A percentile compares a stretch with the other conserved stretches of the same genome.
phyloP scores from a whole-genome alignment of 2,113 vertebrate species.

The Chionodraco myersi region DNA sequence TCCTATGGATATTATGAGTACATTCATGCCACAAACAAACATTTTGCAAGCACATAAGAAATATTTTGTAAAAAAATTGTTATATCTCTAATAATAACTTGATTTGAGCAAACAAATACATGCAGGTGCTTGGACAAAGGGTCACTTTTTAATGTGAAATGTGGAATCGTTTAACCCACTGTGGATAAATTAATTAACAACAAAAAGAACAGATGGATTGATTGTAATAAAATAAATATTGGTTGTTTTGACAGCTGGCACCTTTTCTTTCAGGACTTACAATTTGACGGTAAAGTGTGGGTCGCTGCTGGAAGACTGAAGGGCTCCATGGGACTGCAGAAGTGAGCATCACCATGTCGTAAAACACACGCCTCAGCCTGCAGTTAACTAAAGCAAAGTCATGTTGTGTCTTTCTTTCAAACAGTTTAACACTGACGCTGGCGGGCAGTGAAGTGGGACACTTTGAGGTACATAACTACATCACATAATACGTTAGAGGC shows the following conservation, averaged over 20 bases:
- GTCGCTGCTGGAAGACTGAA: conserved; percentile 41
- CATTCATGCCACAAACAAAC: too few species aligned
- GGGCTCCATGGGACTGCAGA: conserved; percentile 58
- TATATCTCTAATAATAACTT: neutral
- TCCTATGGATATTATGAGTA: too few species aligned
- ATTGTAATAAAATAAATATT: neutral
- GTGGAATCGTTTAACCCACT: too few species aligned
- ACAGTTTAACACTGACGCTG: conserved; percentile 69
- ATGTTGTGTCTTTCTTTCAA: conserved; percentile 1
- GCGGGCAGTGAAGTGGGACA: conserved; percentile 60
- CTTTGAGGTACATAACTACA: conserved; percentile 65
- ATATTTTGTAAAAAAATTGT: neutral
- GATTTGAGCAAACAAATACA: neutral
- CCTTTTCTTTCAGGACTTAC: conserved; percentile 51
- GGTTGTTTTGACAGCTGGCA: neutral
- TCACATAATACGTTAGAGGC: neutral
- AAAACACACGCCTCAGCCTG: neutral
- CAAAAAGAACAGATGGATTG: neutral
- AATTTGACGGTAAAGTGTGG: conserved; percentile 40
- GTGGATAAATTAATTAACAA: neutral
- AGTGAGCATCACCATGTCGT: conserved; percentile 53
- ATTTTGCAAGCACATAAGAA: too few species aligned
- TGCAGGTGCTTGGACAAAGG: neutral
- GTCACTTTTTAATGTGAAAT: neutral
- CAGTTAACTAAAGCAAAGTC: neutral